These are phyloP conservation scores for Pan paniscus DNA, from an alignment of 2,113 vertebrate species.

Conservation along the genomic window DNA sequence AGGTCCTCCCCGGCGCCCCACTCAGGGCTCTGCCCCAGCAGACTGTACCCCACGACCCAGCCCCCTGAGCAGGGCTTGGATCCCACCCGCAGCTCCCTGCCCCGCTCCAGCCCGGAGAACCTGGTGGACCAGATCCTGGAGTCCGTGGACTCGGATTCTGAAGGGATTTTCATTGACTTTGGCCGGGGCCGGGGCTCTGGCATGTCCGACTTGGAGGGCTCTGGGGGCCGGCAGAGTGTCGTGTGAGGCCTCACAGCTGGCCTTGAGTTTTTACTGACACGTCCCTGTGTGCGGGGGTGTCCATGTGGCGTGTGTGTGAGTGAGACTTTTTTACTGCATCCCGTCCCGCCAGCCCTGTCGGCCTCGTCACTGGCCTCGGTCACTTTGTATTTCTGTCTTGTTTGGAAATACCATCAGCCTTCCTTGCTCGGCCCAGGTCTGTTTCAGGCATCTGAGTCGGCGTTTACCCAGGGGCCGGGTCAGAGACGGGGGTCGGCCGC, in stretches of 20 bases:
- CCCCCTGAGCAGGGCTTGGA: conserved; percentile 73
- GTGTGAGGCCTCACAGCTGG: conserved; percentile 75
- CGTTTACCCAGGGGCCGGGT: fast-evolving
- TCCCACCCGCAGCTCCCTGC: conserved; percentile 77
- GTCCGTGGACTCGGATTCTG: conserved; percentile 90
- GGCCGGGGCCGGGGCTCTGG: conserved; percentile 80
- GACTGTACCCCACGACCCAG: conserved; percentile 81
- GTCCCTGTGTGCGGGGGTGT: fast-evolving
- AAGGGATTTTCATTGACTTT: conserved; percentile 96
- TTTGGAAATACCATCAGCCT: neutral
- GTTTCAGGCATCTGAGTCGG: fast-evolving
- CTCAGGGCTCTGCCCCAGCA: conserved; percentile 75
- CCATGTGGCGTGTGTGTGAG: neutral
- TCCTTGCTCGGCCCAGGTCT: neutral
- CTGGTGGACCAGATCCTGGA: conserved; percentile 89
- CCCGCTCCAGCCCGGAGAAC: conserved; percentile 90
- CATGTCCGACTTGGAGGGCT: conserved; percentile 78
- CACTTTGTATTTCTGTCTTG: neutral
- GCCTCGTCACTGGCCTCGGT: neutral
- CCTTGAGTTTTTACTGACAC: neutral
- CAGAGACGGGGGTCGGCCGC: fast-evolving
- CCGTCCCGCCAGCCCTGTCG: fast-evolving
- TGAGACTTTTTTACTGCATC: neutral
- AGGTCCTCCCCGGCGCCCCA: conserved; percentile 43
- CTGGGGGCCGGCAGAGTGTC: conserved; percentile 87